Conservation (phyloP, 2,797 vertebrate genomes). For the Coccyzus lansbergi region DNA sequence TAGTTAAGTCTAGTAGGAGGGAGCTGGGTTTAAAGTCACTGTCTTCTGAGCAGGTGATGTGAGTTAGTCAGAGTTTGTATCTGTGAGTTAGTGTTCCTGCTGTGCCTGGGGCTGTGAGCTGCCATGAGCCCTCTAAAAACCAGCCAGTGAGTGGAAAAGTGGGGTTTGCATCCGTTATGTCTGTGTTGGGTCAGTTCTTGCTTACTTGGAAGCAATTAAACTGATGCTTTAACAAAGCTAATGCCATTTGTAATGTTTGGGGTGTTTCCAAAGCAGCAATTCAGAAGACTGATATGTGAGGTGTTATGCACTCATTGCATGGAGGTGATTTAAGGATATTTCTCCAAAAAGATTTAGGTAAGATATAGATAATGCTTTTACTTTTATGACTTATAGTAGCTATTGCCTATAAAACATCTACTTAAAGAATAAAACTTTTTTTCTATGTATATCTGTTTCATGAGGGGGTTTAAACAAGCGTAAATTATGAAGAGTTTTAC, state of each 20-base stretch:
- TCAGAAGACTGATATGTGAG: rapidly evolving
- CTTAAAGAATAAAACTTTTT: background rate
- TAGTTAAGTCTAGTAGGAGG: background rate
- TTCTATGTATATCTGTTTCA: background rate
- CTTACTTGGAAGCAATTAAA: background rate
- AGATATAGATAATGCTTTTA: background rate
- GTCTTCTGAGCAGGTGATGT: background rate
- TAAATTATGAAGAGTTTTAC: background rate
- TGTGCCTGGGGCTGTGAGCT: rapidly evolving
- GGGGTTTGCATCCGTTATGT: rapidly evolving
- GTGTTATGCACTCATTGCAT: rapidly evolving
- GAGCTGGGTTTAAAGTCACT: background rate
- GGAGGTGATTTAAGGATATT: background rate
- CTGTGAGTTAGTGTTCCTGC: background rate
- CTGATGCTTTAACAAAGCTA: background rate
- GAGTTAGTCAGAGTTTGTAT: background rate
- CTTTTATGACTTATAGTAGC: background rate
- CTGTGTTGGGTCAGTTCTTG: rapidly evolving
- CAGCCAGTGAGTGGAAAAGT: rapidly evolving
- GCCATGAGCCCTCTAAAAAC: rapidly evolving
- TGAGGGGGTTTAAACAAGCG: background rate
- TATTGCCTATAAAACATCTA: background rate
- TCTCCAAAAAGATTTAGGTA: background rate
- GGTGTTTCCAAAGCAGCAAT: background rate
- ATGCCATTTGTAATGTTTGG: background rate